A percentile compares a stretch with the other conserved stretches of the same genome.
Conservation (phyloP, 2,797 vertebrate species). For the Tenualosa ilisha region DNA sequence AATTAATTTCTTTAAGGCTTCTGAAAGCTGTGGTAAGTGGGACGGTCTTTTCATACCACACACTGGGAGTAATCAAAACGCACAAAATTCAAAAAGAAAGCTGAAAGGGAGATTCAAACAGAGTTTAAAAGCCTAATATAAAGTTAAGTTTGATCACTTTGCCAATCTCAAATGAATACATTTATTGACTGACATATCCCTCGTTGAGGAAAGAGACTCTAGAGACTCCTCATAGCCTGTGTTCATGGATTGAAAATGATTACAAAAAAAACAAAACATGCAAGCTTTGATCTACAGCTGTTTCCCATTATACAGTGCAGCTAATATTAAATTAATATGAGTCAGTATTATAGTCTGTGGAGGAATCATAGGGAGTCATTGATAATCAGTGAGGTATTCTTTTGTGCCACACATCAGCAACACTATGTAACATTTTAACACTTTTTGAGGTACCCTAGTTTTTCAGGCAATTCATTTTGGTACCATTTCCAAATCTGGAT, state of each 20-base stretch:
- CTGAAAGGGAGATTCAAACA: not conserved
- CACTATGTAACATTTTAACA: too few species aligned
- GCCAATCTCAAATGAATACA: not conserved
- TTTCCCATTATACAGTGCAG: not conserved
- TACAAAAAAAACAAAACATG: not conserved
- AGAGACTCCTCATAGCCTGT: not conserved
- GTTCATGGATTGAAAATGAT: not conserved
- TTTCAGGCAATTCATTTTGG: too few species aligned
- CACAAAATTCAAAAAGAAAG: not conserved
- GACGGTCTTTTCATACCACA: not conserved
- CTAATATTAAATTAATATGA: not conserved
- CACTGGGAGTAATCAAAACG: constrained; percentile 1
- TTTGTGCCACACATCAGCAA: not conserved
- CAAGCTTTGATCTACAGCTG: not conserved
- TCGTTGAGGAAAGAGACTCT: not conserved
- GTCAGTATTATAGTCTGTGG: not conserved
- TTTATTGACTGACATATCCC: not conserved
- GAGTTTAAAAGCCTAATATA: not conserved
- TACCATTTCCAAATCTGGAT: too few species aligned
- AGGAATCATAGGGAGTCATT: not conserved
- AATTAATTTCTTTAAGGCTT: not conserved
- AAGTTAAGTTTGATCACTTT: not conserved
- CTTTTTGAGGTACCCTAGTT: too few species aligned
- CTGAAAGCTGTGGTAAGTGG: not conserved
- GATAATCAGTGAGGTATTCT: not conserved